Evolutionary conservation across 2,797 vertebrate species (phyloP).

Genomic region (Chanos chanos): DNA sequence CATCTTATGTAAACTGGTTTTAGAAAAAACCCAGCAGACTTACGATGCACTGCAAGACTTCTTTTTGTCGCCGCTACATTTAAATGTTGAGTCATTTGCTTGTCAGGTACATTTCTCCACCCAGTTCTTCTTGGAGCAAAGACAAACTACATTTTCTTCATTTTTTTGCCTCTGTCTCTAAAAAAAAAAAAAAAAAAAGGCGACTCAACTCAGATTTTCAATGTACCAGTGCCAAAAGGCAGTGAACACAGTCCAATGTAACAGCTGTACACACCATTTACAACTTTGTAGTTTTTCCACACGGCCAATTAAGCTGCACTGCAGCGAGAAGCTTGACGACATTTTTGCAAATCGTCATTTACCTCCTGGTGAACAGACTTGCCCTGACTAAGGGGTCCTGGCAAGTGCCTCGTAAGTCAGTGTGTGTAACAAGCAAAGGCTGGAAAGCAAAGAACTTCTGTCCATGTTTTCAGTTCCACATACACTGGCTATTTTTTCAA

Average conservation of each 20-base stretch:
- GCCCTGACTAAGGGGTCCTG: slow-evolving; percentile 47
- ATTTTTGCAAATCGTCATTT: slow-evolving; percentile 61
- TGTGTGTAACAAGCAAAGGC: slow-evolving; percentile 67
- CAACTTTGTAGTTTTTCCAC: slow-evolving; percentile 39
- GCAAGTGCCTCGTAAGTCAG: slow-evolving; percentile 52
- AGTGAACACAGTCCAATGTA: slow-evolving; percentile 52
- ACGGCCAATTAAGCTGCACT: slow-evolving; percentile 72
- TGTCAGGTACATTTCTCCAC: slow-evolving; percentile 29
- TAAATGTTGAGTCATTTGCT: slow-evolving; percentile 53
- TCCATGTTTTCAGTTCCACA: slow-evolving; percentile 52
- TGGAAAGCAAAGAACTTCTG: slow-evolving; percentile 58
- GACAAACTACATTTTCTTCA: slow-evolving; percentile 30
- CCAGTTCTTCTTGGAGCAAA: slow-evolving; percentile 7
- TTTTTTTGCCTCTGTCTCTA: not conserved
- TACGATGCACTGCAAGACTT: slow-evolving; percentile 41
- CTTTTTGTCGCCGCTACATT: slow-evolving; percentile 63
- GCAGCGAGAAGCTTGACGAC: slow-evolving; percentile 69
- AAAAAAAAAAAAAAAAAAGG: slow-evolving; percentile 17
- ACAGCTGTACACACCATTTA: slow-evolving; percentile 52
- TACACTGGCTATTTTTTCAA: slow-evolving; percentile 36
- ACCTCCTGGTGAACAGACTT: slow-evolving; percentile 49
- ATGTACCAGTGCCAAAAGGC: slow-evolving; percentile 53
- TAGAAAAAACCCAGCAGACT: slow-evolving; percentile 47
- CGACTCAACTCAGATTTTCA: slow-evolving; percentile 42
- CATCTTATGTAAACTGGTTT: slow-evolving; percentile 52